Evolutionary conservation across 2,888 invertebrate genomes (phyloP).

Genomic region (Oligia latruncula): DNA sequence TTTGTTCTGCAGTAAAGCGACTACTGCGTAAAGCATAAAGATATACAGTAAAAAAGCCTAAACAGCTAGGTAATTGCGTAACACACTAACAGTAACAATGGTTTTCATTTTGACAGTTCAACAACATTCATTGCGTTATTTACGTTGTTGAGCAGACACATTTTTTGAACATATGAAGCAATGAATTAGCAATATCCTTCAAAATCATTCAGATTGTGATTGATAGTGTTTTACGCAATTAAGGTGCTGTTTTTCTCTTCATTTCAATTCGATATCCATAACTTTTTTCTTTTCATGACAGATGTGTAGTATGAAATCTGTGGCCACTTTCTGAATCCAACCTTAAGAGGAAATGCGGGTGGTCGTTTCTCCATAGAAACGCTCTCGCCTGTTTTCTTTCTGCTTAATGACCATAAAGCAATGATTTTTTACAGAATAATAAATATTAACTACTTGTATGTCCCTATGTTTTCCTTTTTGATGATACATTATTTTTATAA

Average conservation of each 20-base stretch:
- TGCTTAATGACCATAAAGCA: no score
- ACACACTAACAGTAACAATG: not conserved
- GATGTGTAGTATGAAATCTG: constrained; percentile 29
- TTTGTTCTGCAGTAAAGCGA: not conserved
- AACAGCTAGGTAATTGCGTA: not conserved
- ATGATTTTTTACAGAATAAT: no score
- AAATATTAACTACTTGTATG: no score
- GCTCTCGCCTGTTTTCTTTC: no score
- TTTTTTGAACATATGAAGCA: not conserved
- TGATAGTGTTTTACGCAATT: not conserved
- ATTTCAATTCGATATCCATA: not conserved
- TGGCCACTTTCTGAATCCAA: constrained; percentile 56
- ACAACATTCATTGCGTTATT: not conserved
- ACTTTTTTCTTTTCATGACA: constrained; percentile 31
- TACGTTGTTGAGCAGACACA: not conserved
- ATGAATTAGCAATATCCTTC: not conserved
- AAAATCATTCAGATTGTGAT: not conserved
- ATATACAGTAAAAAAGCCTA: not conserved
- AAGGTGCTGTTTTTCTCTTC: not conserved
- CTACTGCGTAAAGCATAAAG: not conserved
- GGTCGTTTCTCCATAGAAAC: no score
- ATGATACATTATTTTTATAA: no score
- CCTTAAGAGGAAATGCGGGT: constrained; percentile 16
- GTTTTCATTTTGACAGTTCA: not conserved
- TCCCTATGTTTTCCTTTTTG: no score